phyloP scores from a whole-genome alignment of 2,888 invertebrate species.

The Xanthia togata region DNA sequence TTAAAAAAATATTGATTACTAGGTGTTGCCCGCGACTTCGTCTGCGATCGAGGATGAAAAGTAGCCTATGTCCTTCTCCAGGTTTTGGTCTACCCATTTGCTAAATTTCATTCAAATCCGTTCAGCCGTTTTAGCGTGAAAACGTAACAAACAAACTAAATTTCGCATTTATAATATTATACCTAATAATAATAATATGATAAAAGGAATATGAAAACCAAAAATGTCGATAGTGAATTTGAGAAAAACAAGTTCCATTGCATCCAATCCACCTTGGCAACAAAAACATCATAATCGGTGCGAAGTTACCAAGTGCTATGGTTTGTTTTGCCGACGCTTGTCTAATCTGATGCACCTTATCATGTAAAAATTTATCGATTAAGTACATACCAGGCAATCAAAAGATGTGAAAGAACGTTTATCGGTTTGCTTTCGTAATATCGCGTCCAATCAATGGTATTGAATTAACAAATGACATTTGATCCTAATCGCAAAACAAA shows the following conservation, averaged over 20 bases:
- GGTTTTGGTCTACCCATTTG: too few species aligned
- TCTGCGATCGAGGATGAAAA: too few species aligned
- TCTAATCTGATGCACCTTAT: slow-evolving; percentile 36
- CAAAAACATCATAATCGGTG: slow-evolving; percentile 27
- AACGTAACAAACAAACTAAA: too few species aligned
- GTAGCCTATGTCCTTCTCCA: too few species aligned
- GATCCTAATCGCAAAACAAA: slow-evolving; percentile 59
- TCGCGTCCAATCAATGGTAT: slow-evolving; percentile 45
- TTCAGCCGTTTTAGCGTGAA: too few species aligned
- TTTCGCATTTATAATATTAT: too few species aligned
- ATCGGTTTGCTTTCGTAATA: slow-evolving; percentile 50
- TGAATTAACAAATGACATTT: slow-evolving; percentile 55
- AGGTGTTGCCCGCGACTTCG: too few species aligned
- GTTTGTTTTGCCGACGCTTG: slow-evolving; percentile 13
- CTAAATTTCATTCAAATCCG: too few species aligned
- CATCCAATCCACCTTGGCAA: slow-evolving; percentile 2
- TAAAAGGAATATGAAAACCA: background rate
- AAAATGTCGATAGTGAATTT: background rate
- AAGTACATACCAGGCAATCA: slow-evolving; percentile 29
- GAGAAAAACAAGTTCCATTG: slow-evolving; percentile 18
- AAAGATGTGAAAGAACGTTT: slow-evolving; percentile 41
- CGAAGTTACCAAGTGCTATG: slow-evolving; percentile 10
- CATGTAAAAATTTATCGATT: slow-evolving; percentile 32
- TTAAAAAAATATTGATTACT: background rate
- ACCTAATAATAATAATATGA: too few species aligned